Conservation (phyloP, 2,797 vertebrate genomes). For the Acanthurus leucopareius region DNA sequence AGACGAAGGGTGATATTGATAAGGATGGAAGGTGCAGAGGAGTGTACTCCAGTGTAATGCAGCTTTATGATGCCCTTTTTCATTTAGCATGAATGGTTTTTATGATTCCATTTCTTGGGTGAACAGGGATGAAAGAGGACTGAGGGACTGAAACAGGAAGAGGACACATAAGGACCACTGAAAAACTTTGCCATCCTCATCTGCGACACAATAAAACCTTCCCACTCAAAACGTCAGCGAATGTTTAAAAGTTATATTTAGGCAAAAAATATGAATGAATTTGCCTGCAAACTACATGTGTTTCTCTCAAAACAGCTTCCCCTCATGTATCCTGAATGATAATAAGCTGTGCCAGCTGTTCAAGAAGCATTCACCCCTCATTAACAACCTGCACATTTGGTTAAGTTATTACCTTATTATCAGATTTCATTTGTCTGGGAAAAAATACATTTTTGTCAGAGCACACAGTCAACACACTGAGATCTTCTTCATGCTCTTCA, state of each 20-base stretch:
- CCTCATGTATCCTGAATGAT: slow-evolving; percentile 32
- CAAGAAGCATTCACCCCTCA: slow-evolving; percentile 52
- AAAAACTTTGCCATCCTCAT: slow-evolving; percentile 44
- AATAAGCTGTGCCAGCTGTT: slow-evolving; percentile 56
- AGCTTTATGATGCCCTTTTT: slow-evolving; percentile 87
- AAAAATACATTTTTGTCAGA: slow-evolving; percentile 39
- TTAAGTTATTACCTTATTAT: slow-evolving; percentile 67
- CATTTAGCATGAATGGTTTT: slow-evolving; percentile 85
- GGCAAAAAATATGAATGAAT: slow-evolving; percentile 32
- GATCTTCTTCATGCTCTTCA: slow-evolving; percentile 32
- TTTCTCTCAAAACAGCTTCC: slow-evolving; percentile 37
- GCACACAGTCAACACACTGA: slow-evolving; percentile 35
- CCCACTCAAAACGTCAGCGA: slow-evolving; percentile 37
- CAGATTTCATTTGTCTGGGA: slow-evolving; percentile 52
- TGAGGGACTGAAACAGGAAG: slow-evolving; percentile 66
- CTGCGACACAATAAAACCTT: slow-evolving; percentile 15
- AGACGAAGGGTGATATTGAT: slow-evolving; percentile 82
- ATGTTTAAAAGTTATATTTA: slow-evolving; percentile 45
- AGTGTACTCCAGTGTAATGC: slow-evolving; percentile 82
- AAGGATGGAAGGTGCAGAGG: slow-evolving; percentile 83
- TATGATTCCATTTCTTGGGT: slow-evolving; percentile 86
- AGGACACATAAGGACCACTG: slow-evolving; percentile 58
- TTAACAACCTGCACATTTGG: slow-evolving; percentile 72
- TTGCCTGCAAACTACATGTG: slow-evolving; percentile 26
- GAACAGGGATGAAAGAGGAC: slow-evolving; percentile 76